A percentile compares a stretch with the other conserved stretches of the same genome.
Conservation (phyloP, 2,797 vertebrate genomes). For the Ispidina picta region DNA sequence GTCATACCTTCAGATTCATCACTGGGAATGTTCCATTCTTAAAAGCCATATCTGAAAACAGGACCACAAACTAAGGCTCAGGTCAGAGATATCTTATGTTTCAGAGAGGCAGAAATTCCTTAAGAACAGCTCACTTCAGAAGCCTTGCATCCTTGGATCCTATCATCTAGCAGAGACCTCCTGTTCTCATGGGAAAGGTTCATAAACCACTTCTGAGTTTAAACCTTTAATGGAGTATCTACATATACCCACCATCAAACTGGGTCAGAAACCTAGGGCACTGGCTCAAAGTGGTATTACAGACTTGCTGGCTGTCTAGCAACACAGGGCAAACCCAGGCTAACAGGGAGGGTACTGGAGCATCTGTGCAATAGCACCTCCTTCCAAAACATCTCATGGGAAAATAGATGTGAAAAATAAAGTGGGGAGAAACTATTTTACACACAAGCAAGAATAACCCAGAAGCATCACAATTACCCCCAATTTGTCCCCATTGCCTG, state of each 20-base stretch:
- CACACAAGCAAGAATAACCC: not conserved
- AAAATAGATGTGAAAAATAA: not conserved
- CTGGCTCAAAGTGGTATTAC: not conserved
- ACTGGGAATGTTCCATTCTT: not conserved
- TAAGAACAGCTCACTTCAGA: not conserved
- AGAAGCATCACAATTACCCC: not conserved
- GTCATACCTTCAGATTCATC: not conserved
- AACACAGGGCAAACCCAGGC: not conserved
- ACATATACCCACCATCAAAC: not conserved
- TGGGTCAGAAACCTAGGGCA: not conserved
- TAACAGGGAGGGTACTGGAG: accelerated
- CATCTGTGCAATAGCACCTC: not conserved
- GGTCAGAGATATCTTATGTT: not conserved
- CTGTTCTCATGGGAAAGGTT: not conserved
- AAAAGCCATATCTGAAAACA: not conserved
- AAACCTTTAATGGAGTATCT: not conserved
- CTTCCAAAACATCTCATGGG: not conserved
- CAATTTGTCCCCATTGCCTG: not conserved
- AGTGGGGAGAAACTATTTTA: not conserved
- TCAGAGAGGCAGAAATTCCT: not conserved
- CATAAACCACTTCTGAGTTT: not conserved
- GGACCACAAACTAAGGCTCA: not conserved
- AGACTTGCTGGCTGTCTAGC: not conserved
- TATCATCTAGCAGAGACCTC: not conserved
- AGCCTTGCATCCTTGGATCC: not conserved